These are phyloP conservation scores for Etheostoma perlongum DNA, from an alignment of 2,797 vertebrate genomes.

Conservation along the genomic window DNA sequence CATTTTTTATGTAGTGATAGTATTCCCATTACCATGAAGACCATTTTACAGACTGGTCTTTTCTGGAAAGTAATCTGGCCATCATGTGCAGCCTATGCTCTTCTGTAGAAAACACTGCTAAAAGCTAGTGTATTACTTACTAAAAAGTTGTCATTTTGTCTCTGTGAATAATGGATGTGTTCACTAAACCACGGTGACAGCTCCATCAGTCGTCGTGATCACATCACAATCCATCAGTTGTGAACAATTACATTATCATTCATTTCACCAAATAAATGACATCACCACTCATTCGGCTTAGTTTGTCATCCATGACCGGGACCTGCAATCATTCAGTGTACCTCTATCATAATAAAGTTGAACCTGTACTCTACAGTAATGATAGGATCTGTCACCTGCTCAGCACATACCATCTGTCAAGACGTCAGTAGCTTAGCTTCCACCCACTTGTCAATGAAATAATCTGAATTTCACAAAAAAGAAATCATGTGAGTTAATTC, in stretches of 20 bases:
- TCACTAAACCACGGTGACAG: conserved; percentile 48
- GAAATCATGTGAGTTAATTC: too few relatives aligned
- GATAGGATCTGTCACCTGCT: background rate
- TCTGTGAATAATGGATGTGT: conserved; percentile 43
- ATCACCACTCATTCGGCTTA: conserved; percentile 28
- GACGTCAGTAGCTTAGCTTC: too few relatives aligned
- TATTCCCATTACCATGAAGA: too few relatives aligned
- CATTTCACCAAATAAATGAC: conserved; percentile 43
- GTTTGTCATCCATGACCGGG: conserved; percentile 16
- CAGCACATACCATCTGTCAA: too few relatives aligned
- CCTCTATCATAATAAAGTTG: background rate
- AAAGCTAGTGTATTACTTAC: conserved; percentile 39
- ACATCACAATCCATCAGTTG: conserved; percentile 48
- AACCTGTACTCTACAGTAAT: background rate
- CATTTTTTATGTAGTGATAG: too few relatives aligned
- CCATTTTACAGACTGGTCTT: background rate
- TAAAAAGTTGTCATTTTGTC: conserved; percentile 37
- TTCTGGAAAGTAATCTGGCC: background rate
- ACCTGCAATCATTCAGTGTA: background rate
- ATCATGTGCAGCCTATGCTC: background rate
- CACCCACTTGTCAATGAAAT: too few relatives aligned
- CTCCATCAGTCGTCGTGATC: conserved; percentile 54
- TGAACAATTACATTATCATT: conserved; percentile 51
- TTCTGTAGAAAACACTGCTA: conserved; percentile 9
- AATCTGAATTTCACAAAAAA: too few relatives aligned